Percentiles rank a stretch among this genome's conserved stretches.
These are phyloP conservation scores for Oryzias javanicus DNA, from an alignment of 2,113 vertebrate genomes.

Conservation along the genomic window DNA sequence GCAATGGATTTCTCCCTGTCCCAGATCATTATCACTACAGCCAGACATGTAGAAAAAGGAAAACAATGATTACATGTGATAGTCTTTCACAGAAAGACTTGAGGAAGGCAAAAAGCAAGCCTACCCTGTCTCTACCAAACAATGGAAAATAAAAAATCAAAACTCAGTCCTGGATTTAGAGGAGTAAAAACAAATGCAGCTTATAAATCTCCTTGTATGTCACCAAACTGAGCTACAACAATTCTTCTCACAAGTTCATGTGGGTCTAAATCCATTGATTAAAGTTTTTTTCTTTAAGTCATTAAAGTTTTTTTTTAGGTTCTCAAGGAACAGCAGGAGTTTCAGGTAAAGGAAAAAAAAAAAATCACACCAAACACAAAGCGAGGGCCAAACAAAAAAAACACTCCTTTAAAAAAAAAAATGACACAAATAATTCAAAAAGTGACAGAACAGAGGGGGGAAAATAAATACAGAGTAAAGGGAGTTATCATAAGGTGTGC, in stretches of 20 bases:
- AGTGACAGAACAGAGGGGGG: slow-evolving; percentile 7
- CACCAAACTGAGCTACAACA: slow-evolving; percentile 10
- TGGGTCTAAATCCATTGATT: slow-evolving; percentile 15
- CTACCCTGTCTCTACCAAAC: slow-evolving; percentile 69
- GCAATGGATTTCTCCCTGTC: slow-evolving; percentile 50
- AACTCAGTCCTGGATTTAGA: slow-evolving; percentile 41
- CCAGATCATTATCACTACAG: slow-evolving; percentile 71
- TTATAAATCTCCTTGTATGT: slow-evolving; percentile 1
- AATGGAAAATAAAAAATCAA: slow-evolving; percentile 36
- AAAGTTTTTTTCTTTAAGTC: slow-evolving; percentile 18
- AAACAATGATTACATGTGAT: slow-evolving; percentile 62
- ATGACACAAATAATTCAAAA: slow-evolving; percentile 26
- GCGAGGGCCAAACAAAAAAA: background rate
- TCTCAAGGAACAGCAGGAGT: slow-evolving; percentile 17
- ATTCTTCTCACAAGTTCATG: slow-evolving; percentile 7
- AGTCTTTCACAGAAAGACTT: slow-evolving; percentile 97
- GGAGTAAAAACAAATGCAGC: slow-evolving; percentile 34
- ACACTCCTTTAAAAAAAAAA: slow-evolving; percentile 18
- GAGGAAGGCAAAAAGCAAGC: slow-evolving; percentile 79
- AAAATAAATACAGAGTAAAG: slow-evolving; percentile 63
- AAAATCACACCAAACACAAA: slow-evolving; percentile 3
- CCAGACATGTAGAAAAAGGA: slow-evolving; percentile 67
- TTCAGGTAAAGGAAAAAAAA: slow-evolving; percentile 8
- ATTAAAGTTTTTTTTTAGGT: slow-evolving; percentile 16
- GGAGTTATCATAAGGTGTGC: slow-evolving; percentile 37